Percentiles rank a stretch among this genome's conserved stretches.
Conservation (phyloP, 2,888 invertebrate genomes). For the Spialia ferax region DNA sequence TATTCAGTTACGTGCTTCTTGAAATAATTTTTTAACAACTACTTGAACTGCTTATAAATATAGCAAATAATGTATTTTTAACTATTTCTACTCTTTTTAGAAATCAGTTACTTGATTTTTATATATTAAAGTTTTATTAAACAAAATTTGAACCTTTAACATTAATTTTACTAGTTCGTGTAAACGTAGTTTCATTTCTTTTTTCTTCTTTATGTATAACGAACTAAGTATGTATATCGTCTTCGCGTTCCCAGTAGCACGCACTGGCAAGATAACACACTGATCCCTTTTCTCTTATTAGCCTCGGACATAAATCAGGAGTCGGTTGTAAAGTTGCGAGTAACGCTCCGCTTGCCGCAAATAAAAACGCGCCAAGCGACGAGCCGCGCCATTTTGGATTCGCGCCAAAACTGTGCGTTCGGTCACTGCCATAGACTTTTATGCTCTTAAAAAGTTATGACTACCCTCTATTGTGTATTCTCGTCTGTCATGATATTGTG, state of each 20-base stretch:
- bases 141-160: too few relatives aligned
- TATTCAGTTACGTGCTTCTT: background rate
- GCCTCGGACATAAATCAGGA: constrained; percentile 49
- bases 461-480: constrained; percentile 39
- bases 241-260: constrained; percentile 4
- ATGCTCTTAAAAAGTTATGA: constrained; percentile 40
- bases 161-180: too few relatives aligned
- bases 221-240: background rate
- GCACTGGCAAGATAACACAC: constrained; percentile 40
- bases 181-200: too few relatives aligned
- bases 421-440: constrained; percentile 40
- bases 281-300: constrained; percentile 44
- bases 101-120: too few relatives aligned
- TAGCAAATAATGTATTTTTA: too few relatives aligned
- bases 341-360: constrained; percentile 46
- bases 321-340: constrained; percentile 49
- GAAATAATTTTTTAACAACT: background rate
- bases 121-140: too few relatives aligned
- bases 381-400: constrained; percentile 42
- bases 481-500: constrained; percentile 28
- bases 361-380: constrained; percentile 43
- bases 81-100: too few relatives aligned
- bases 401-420: constrained; percentile 41
- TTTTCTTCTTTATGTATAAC: background rate
- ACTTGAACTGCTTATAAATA: too few relatives aligned